Conservation (phyloP, 30 jellyfish, hydroid and myxozoan species). For the Turritopsis dohrnii region DNA sequence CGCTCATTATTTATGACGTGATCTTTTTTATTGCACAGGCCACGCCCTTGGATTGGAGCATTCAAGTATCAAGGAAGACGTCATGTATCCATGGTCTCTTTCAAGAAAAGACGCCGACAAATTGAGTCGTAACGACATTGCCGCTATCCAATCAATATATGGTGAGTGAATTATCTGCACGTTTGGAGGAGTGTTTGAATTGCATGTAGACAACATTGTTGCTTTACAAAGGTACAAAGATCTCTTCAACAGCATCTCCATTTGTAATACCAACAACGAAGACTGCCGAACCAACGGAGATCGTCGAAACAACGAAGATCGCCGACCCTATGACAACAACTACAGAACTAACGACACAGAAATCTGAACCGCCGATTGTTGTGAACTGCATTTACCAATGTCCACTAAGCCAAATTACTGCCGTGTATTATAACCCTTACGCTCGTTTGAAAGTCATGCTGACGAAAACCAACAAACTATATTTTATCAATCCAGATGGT, state of each 20-base stretch:
- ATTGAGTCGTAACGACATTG: conserved; percentile 36
- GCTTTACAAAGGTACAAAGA: not conserved
- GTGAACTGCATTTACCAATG: not conserved
- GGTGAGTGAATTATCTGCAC: conserved; percentile 26
- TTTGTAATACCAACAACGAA: not conserved
- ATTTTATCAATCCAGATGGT: conserved; percentile 54
- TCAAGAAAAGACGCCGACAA: conserved; percentile 45
- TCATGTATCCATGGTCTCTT: conserved; percentile 72
- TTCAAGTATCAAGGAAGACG: conserved; percentile 45
- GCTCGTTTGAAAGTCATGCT: not conserved
- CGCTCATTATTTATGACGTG: not conserved
- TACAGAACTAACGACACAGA: not conserved
- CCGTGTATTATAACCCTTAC: not conserved
- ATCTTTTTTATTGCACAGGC: conserved; percentile 9
- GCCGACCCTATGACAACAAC: not conserved
- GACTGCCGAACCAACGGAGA: not conserved
- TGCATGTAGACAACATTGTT: not conserved
- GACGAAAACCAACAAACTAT: conserved; percentile 7
- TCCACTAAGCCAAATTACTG: not conserved
- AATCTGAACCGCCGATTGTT: conserved; percentile 5
- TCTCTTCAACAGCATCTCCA: not conserved
- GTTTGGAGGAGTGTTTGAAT: not conserved
- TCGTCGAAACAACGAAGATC: conserved; percentile 14
- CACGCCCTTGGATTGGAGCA: conserved; percentile 83
- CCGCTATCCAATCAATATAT: conserved; percentile 44